Conservation (phyloP, 2,797 vertebrate species). For the Phoebastria nigripes region DNA sequence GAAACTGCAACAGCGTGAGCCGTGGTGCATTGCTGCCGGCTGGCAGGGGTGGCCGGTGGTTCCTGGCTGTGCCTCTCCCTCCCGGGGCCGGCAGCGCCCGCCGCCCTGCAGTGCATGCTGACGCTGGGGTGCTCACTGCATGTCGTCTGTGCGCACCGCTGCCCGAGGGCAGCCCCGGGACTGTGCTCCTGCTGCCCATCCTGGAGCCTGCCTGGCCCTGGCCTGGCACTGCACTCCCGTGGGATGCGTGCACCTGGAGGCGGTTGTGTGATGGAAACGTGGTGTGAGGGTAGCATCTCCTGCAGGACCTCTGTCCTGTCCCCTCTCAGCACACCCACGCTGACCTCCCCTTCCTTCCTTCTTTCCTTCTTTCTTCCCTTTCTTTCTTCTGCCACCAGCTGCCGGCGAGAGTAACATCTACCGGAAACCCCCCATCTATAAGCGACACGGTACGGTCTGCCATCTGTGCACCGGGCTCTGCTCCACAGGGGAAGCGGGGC, state of each 20-base stretch:
- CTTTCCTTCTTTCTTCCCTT: slow-evolving; percentile 28
- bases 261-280: background rate
- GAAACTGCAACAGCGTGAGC: background rate
- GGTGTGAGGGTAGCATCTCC: background rate
- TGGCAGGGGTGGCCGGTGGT: background rate
- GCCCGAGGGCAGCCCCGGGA: background rate
- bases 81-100: background rate
- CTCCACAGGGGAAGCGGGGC: fast-evolving
- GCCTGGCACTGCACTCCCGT: background rate
- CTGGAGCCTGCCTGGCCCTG: background rate
- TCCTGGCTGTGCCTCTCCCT: background rate
- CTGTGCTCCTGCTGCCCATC: background rate
- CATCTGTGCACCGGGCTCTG: fast-evolving
- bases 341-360: slow-evolving; percentile 38
- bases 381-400: slow-evolving; percentile 71
- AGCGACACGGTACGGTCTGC: slow-evolving; percentile 89
- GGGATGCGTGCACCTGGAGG: background rate
- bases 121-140: slow-evolving; percentile 43
- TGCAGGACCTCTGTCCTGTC: background rate
- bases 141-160: background rate
- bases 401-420: slow-evolving; percentile 97
- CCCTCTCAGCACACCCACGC: fast-evolving
- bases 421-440: slow-evolving; percentile 98
- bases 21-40: background rate
- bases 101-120: slow-evolving; percentile 34